phyloP scores from a whole-genome alignment of 2,888 invertebrate species.

The Lasioglossum malachurum region DNA sequence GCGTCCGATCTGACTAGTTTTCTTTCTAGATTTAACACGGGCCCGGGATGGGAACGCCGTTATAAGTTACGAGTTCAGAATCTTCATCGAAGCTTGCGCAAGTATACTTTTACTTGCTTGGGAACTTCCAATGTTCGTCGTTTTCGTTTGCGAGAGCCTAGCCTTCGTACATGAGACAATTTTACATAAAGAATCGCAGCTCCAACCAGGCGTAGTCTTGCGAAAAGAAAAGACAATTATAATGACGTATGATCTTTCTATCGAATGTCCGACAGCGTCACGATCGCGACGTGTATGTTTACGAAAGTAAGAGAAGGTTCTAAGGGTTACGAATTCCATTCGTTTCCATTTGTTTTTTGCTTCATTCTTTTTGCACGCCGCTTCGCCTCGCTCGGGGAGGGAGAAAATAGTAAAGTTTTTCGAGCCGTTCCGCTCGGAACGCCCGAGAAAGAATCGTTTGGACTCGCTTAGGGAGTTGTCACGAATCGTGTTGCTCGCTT shows the following conservation, averaged over 20 bases:
- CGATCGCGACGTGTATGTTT: not conserved
- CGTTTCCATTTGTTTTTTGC: not conserved
- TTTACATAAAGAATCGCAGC: too few species aligned
- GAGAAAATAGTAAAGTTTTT: not conserved
- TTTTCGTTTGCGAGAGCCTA: too few species aligned
- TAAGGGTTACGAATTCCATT: not conserved
- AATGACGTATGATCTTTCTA: not conserved
- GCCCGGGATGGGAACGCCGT: not conserved
- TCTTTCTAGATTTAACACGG: not conserved
- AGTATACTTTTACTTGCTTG: not conserved
- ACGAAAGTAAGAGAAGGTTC: not conserved
- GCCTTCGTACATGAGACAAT: too few species aligned
- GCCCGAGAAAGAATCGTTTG: slow-evolving; percentile 1
- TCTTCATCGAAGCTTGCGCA: not conserved
- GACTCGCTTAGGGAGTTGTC: slow-evolving; percentile 45
- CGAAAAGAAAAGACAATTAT: too few species aligned
- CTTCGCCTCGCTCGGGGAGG: not conserved
- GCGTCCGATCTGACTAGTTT: not conserved
- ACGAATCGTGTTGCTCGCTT: slow-evolving; percentile 53
- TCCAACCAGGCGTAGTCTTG: too few species aligned
- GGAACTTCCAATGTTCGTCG: not conserved
- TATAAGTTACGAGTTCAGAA: not conserved
- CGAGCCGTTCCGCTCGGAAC: slow-evolving; percentile 5
- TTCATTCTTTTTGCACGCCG: not conserved
- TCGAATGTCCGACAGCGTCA: not conserved